Percentiles rank a stretch among this genome's conserved stretches.
These are phyloP conservation scores for Xiphophorus maculatus DNA, from an alignment of 2,113 vertebrate species.

Conservation along the genomic window DNA sequence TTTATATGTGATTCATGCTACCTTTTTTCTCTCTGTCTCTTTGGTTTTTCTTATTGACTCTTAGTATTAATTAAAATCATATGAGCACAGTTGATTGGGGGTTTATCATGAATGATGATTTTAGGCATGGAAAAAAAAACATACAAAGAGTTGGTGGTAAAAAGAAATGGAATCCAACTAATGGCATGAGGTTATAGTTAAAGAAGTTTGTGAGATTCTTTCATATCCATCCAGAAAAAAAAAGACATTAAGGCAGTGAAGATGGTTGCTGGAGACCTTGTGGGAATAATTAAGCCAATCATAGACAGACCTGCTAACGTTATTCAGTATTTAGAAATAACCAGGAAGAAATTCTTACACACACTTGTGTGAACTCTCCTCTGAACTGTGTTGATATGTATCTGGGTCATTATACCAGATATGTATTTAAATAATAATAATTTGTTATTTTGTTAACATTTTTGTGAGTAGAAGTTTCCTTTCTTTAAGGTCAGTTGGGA, in stretches of 20 bases:
- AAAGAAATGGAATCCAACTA: not conserved
- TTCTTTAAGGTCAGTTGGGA: no score
- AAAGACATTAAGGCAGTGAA: not conserved
- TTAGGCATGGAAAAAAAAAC: not conserved
- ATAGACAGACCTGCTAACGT: not conserved
- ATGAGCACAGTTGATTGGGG: constrained; percentile 1
- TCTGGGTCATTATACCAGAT: no score
- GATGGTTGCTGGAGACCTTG: not conserved
- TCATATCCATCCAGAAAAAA: not conserved
- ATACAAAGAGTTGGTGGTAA: no score
- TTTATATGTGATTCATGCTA: constrained; percentile 47
- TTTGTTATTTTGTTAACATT: no score
- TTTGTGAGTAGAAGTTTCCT: no score
- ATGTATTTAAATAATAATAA: no score
- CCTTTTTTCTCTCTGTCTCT: constrained; percentile 11
- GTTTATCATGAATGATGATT: constrained; percentile 8
- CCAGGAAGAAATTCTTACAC: no score
- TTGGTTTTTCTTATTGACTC: constrained; percentile 1
- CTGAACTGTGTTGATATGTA: no score
- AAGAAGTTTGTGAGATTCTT: not conserved
- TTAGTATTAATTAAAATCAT: constrained; percentile 22
- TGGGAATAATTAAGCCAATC: not conserved
- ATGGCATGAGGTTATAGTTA: not conserved
- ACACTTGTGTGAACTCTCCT: no score
- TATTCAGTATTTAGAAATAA: no score